Base-by-base conservation (phyloP, 2,888 invertebrate species). In the Prosapia bicincta region DNA sequence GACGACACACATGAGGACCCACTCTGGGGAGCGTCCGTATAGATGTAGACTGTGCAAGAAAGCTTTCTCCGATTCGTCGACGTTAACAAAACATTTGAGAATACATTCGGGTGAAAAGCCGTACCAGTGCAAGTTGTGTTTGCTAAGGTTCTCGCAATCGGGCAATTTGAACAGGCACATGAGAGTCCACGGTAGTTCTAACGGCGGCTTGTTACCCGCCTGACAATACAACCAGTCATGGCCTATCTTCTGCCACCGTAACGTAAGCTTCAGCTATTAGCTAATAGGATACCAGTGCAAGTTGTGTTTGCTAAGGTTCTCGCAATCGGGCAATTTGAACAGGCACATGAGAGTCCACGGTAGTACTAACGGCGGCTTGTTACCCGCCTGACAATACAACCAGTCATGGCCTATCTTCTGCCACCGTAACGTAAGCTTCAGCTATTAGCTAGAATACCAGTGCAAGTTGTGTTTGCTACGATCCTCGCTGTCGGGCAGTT, bases 1-100 rank as follows among this genome's bases (percentile, higher is more conserved):
- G 73, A 99, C 99, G 75, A 99, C 99, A 80, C 99, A 99, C 88
- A 98, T 98, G 97, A 90, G 99, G 83, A 99, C 99, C n/a, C 99
- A 99, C 86, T 97, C 97, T n/a, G 99, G 98, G n/a, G 98, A 99
- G 85, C 89, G 98, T 76, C 99, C 99, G 0, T 98, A 99, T 85
- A 83, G 87, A 80, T 99, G 99, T 86, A 90, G 95, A 80, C 92
- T 97, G 82, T 99, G 99, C 87, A 97, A 97, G 84, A 99, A 99
- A 85, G 97, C 98, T 2, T 99, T 99, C 86, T 98, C 98, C 3
- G 99, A 99, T 86, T 98, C 98, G 83, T 98, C 98, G 43, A 99
- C 99, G 0, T 87, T 99, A 75, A 99, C 99, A 72, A 99, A 99
- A 85, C 99, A 99, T 86, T 87, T 98, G 79, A 89, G 98, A 82